Base-by-base conservation (phyloP, 2,797 vertebrate genomes). In the Sphenopsis melanotis region DNA sequence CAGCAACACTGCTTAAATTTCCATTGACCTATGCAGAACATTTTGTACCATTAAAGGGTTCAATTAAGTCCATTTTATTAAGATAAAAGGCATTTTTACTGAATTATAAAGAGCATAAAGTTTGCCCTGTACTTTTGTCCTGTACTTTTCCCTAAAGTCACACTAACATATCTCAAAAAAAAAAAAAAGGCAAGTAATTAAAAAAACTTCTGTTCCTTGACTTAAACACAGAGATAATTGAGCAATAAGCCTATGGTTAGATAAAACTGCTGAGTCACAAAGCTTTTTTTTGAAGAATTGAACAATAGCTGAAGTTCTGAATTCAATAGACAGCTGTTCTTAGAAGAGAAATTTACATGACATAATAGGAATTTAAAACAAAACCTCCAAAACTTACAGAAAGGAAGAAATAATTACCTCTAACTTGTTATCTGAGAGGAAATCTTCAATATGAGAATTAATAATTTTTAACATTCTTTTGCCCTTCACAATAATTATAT, bases 191-290 rank as follows among this genome's bases (percentile, higher is more conserved):
- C 50, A 93, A 94, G 76, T 78, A 93, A 95, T 96, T 96, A 90
- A 92, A 94, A 94, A 89, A 82, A 39, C 22, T 83, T 94, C 86
- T 96, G 39, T 92, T 95, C 75, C 56, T 44, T 65, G 69, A 72
- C 57, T 96, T 90, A 97, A 76, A 59, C 88, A 63, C 77, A 89
- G 65, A 93, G 76, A 96, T 94, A 96, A 96, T 32, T 92, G 93
- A 96, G 72, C 39, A 95, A 83, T 93, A 96, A 95, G 52, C 18
- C 29, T 85, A 29, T 77, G 49, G 84, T 94, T 93, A 97, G 70
- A 96, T 88, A 94, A 93, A 77, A 70, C 57, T 80, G 44, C 68
- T 93, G 83, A 96, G 83, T 93, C 82, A 94, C 63, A 87, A 92
- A 91, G 76, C 12, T 32, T 77, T 88, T 83, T 91, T 91, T 80